These are phyloP conservation scores for Darevskia nairensis DNA, from an alignment of 2,797 vertebrate genomes.

Conservation along the genomic window DNA sequence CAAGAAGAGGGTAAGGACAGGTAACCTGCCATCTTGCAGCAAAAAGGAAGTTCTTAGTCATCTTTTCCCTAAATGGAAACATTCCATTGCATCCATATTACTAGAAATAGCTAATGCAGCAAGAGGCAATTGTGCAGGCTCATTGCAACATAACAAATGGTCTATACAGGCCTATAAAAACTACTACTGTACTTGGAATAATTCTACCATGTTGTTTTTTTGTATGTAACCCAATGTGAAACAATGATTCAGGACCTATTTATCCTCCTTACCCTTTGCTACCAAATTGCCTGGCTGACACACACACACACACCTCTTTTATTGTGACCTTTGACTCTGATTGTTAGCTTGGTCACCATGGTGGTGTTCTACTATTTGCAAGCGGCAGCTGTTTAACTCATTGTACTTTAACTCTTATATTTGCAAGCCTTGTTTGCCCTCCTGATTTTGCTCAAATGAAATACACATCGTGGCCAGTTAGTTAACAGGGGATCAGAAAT, in stretches of 20 bases:
- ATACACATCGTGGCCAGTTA: conserved; percentile 26
- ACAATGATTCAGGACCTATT: conserved; percentile 76
- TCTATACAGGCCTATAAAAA: neutral
- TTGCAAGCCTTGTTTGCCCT: conserved; percentile 77
- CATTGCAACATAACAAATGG: neutral
- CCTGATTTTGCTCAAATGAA: conserved; percentile 70
- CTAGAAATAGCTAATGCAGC: neutral
- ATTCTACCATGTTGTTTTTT: conserved; percentile 29
- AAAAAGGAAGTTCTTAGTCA: neutral
- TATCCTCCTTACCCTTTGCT: conserved; percentile 78
- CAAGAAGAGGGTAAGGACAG: neutral
- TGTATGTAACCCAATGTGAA: conserved; percentile 73
- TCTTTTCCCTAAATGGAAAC: neutral
- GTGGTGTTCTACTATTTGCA: conserved; percentile 67
- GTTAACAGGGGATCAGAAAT: conserved; percentile 35
- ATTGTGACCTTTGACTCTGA: conserved; percentile 67
- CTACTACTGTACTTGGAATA: neutral
- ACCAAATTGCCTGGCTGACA: conserved; percentile 63
- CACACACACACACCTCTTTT: conserved; percentile 42
- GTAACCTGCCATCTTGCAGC: neutral
- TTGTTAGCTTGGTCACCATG: conserved; percentile 73
- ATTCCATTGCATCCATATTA: neutral
- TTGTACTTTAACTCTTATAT: conserved; percentile 64
- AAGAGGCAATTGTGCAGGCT: neutral
- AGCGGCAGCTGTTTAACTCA: conserved; percentile 75